Evolutionary conservation across 2,888 invertebrate species (phyloP).

Genomic region (Fragum sueziense): DNA sequence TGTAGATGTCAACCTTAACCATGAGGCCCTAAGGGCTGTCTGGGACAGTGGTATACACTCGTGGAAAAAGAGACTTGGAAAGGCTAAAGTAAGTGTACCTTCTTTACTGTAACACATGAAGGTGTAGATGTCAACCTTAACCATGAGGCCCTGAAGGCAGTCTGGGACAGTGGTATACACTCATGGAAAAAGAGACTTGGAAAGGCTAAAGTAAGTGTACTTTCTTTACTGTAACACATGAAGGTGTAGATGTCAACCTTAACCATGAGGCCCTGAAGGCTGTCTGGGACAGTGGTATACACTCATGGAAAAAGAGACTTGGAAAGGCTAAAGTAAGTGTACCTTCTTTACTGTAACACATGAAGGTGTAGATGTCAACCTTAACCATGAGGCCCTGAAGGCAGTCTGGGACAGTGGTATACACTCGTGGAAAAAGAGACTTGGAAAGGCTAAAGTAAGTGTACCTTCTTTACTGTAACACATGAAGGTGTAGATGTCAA

Average conservation of each 20-base stretch:
- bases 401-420: slow-evolving; percentile 97
- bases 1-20: slow-evolving; percentile 98
- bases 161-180: slow-evolving; percentile 96
- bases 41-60: slow-evolving; percentile 97
- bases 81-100: slow-evolving; percentile 93
- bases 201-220: slow-evolving; percentile 92
- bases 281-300: slow-evolving; percentile 96
- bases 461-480: slow-evolving; percentile 89
- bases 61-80: slow-evolving; percentile 95
- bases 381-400: slow-evolving; percentile 97
- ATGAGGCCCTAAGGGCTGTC: slow-evolving; percentile 96
- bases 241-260: slow-evolving; percentile 98
- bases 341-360: slow-evolving; percentile 89
- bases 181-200: slow-evolving; percentile 97
- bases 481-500: slow-evolving; percentile 99
- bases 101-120: slow-evolving; percentile 93
- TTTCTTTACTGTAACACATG: slow-evolving; percentile 93
- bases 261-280: slow-evolving; percentile 97
- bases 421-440: slow-evolving; percentile 96
- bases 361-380: slow-evolving; percentile 98
- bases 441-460: slow-evolving; percentile 93
- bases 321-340: slow-evolving; percentile 93
- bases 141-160: slow-evolving; percentile 95
- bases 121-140: slow-evolving; percentile 99
- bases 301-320: slow-evolving; percentile 97